Evolutionary conservation across 2,113 vertebrate genomes (phyloP), one percentile per base, ranked within the genome.

Genomic region (Osmerus mordax): DNA sequence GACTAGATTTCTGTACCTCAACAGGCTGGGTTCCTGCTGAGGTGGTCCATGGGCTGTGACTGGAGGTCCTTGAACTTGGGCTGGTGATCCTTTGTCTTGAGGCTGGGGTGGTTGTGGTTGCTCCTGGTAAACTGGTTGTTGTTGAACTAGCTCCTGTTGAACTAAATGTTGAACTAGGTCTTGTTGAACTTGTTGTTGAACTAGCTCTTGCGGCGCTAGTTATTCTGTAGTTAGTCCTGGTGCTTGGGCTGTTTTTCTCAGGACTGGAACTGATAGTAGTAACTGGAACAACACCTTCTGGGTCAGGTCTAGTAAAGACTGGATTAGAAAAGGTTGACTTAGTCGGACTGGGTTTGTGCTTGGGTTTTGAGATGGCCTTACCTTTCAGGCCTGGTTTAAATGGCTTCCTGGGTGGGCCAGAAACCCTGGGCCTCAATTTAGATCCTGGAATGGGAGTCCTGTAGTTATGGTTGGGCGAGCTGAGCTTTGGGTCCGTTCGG

Each of bases 51-150:
- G 13, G 13, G 21, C 65, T 67, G 47, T 16, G 41, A n/a, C 65
- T 67, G 18, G 65, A 21, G 36, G 19, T 52, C 3, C 12, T 67
- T 51, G 18, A 52, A 13, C 28, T 67, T 21, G 18, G 14, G 11
- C 54, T 65, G 21, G 65, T 66, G 70, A 53, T 66, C 54, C 74
- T 67, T 51, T 71, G 63, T 63, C 41, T 4, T 0, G 52, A 16
- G 5, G 58, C 75, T 28, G 29, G 73, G 29, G 61, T 81, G 56
- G 53, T 28, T 64, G 65, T 66, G 13, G 62, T 18, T 65, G 54
- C 23, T 29, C 5, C 13, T 12, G 21, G 13, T 23, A 25, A 25
- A 25, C 25, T 62, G 14, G 23, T 15, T 62, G 13, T 4, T 29
- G 14, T n/a, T 56, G 54, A n/a, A 56, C 54, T 18, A 13, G 16